Conservation (phyloP, 1,140 invertebrate species). For the Drosophila suzukii region DNA sequence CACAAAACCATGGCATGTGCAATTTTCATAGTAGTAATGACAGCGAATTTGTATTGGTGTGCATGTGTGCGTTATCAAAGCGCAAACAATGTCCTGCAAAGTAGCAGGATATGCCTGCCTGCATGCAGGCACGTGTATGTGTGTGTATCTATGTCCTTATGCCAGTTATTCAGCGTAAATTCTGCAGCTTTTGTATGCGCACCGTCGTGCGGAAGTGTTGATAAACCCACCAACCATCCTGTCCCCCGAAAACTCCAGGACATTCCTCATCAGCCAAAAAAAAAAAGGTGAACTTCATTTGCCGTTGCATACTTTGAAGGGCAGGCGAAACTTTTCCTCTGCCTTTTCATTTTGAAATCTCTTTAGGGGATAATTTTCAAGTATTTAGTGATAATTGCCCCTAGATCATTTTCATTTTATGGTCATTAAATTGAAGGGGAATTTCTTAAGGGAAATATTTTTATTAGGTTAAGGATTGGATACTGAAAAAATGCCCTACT, state of each 20-base stretch:
- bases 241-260: background rate
- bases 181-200: constrained; percentile 76
- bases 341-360: background rate
- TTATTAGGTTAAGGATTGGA: background rate
- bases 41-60: constrained; percentile 46
- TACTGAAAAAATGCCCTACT: too few relatives aligned
- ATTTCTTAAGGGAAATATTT: background rate
- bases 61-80: constrained; percentile 69
- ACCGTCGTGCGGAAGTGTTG: constrained; percentile 79
- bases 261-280: constrained; percentile 26
- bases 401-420: background rate
- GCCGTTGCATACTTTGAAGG: constrained; percentile 48
- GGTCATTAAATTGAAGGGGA: background rate
- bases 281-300: constrained; percentile 61
- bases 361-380: background rate
- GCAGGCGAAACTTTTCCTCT: constrained; percentile 21
- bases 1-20: constrained; percentile 78
- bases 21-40: constrained; percentile 80
- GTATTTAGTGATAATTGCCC: background rate
- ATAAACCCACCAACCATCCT: constrained; percentile 56
- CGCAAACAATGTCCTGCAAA: constrained; percentile 80
- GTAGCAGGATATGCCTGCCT: constrained; percentile 69
- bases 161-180: constrained; percentile 62
- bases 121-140: constrained; percentile 47
- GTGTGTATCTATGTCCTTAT: constrained; percentile 43